Conservation (phyloP, 2,888 invertebrate genomes). For the Arge pagana region DNA sequence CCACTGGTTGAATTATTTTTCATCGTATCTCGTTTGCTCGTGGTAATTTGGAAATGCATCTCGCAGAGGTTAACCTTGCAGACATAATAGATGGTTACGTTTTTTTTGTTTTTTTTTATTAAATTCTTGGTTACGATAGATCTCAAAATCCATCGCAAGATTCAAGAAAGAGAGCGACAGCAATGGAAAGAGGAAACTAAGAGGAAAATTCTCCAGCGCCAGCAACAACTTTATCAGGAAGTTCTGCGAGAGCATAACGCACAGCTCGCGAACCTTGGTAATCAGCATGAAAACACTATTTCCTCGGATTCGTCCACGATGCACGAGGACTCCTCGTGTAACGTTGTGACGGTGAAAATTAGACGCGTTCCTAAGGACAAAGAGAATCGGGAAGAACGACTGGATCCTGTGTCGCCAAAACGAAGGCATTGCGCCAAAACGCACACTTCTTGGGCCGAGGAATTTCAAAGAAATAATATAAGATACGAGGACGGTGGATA, state of each 20-base stretch:
- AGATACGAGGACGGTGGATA: slow-evolving; percentile 5
- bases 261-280: background rate
- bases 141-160: slow-evolving; percentile 63
- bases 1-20: background rate
- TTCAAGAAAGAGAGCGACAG: slow-evolving; percentile 64
- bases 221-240: slow-evolving; percentile 37
- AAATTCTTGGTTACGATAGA: slow-evolving; percentile 64
- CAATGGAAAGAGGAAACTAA: slow-evolving; percentile 50
- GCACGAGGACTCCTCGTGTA: slow-evolving; percentile 31
- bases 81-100: slow-evolving; percentile 2
- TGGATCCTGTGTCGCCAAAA: slow-evolving; percentile 12
- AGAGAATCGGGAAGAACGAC: slow-evolving; percentile 28
- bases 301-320: slow-evolving; percentile 10
- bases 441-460: slow-evolving; percentile 16
- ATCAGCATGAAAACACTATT: slow-evolving; percentile 2
- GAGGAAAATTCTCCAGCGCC: slow-evolving; percentile 42
- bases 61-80: slow-evolving; percentile 1
- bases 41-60: too few relatives aligned
- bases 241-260: slow-evolving; percentile 30
- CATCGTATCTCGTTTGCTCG: background rate
- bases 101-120: slow-evolving; percentile 6
- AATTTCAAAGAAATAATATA: slow-evolving; percentile 5
- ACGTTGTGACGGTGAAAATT: slow-evolving; percentile 41
- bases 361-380: slow-evolving; percentile 36
- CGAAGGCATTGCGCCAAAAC: background rate